These are phyloP conservation scores for Eurytoma adleriae DNA, from an alignment of 2,888 invertebrate species.

Conservation along the genomic window DNA sequence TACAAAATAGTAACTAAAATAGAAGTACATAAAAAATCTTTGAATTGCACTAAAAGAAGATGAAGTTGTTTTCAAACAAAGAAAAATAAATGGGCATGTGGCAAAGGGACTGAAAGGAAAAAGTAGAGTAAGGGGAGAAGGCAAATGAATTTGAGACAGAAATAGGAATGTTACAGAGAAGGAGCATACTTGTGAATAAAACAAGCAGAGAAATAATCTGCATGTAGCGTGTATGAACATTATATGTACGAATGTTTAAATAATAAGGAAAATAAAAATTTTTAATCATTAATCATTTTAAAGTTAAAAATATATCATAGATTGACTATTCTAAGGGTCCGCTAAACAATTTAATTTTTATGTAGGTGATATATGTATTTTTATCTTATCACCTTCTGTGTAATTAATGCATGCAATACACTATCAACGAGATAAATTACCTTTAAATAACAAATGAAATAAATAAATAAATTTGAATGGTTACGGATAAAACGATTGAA, in stretches of 20 bases:
- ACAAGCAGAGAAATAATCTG: neutral
- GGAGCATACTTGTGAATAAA: conserved; percentile 18
- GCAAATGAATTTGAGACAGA: conserved; percentile 1
- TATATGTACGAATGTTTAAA: neutral
- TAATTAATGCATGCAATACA: too few species aligned
- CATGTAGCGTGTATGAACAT: neutral
- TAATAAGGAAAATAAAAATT: neutral
- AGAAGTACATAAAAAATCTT: neutral
- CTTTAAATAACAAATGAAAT: too few species aligned
- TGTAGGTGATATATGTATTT: too few species aligned
- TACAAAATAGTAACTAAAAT: neutral
- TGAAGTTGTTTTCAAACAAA: neutral
- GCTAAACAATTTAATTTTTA: too few species aligned
- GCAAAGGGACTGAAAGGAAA: neutral
- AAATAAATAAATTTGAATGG: too few species aligned
- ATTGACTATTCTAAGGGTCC: too few species aligned
- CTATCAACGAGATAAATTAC: too few species aligned
- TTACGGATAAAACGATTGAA: too few species aligned
- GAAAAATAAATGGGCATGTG: neutral
- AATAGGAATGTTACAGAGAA: conserved; percentile 38
- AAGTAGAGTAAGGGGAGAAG: neutral
- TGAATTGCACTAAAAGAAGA: neutral
- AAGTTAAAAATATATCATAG: too few species aligned
- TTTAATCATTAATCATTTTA: too few species aligned
- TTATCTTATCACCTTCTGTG: too few species aligned